These are phyloP conservation scores for Melanotaenia parkinsoni DNA, from an alignment of 2,797 vertebrate species.

Conservation along the genomic window DNA sequence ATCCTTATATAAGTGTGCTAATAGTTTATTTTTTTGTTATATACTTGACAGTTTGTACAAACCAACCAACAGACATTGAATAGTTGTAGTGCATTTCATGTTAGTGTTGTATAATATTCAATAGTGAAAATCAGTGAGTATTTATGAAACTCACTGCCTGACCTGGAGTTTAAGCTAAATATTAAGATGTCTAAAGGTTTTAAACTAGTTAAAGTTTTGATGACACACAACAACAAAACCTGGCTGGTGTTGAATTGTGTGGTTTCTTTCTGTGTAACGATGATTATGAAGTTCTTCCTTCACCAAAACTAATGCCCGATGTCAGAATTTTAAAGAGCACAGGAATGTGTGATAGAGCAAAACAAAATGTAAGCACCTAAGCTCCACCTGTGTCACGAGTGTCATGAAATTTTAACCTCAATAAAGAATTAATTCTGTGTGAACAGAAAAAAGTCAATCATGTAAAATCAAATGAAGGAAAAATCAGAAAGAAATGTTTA, in stretches of 20 bases:
- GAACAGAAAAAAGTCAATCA: neutral
- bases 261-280: too few relatives aligned
- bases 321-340: too few relatives aligned
- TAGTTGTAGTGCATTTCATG: neutral
- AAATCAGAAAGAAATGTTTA: neutral
- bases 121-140: slow-evolving; percentile 20
- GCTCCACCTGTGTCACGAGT: too few relatives aligned
- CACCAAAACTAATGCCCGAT: too few relatives aligned
- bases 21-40: slow-evolving; percentile 8
- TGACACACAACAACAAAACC: too few relatives aligned
- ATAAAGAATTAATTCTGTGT: too few relatives aligned
- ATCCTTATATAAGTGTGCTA: neutral
- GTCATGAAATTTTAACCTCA: too few relatives aligned
- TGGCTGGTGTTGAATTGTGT: too few relatives aligned
- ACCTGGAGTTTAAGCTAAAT: neutral
- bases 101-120: slow-evolving; percentile 7
- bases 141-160: neutral
- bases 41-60: neutral
- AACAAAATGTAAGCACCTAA: too few relatives aligned
- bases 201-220: too few relatives aligned
- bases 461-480: neutral
- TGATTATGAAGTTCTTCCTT: too few relatives aligned
- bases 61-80: neutral
- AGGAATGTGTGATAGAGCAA: too few relatives aligned
- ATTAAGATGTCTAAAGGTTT: neutral